These are phyloP conservation scores for Siderastrea radians DNA, from an alignment of 92 coral and sea anemone genomes.

Conservation along the genomic window DNA sequence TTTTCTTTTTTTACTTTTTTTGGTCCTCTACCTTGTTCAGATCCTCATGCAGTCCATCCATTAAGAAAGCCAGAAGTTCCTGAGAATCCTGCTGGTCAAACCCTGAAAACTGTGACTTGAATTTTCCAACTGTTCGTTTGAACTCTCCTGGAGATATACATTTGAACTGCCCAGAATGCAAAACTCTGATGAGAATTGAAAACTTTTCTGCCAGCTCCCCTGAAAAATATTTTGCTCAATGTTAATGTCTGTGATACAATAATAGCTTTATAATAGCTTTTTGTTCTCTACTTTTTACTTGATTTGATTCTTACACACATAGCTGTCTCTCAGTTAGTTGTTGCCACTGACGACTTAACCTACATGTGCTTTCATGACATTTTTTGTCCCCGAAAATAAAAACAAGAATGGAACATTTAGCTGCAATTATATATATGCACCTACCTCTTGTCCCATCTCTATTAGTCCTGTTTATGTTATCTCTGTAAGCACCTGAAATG, in stretches of 20 bases:
- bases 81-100: slow-evolving; percentile 98
- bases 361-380: too few relatives aligned
- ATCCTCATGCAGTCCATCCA: slow-evolving; percentile 95
- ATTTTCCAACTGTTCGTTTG: slow-evolving; percentile 89
- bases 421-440: not conserved
- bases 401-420: not conserved
- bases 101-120: slow-evolving; percentile 89
- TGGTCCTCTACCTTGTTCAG: slow-evolving; percentile 78
- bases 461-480: slow-evolving; percentile 87
- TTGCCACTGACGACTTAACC: too few relatives aligned
- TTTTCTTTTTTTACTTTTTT: not conserved
- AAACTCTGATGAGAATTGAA: slow-evolving; percentile 82
- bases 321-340: too few relatives aligned
- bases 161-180: slow-evolving; percentile 87
- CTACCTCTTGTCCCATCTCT: slow-evolving; percentile 93
- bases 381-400: not conserved
- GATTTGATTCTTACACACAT: too few relatives aligned
- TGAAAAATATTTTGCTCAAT: slow-evolving; percentile 13
- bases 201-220: slow-evolving; percentile 93
- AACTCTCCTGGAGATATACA: slow-evolving; percentile 87
- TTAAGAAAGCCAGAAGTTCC: slow-evolving; percentile 88
- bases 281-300: too few relatives aligned
- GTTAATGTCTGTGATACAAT: too few relatives aligned
- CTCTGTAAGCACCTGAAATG: slow-evolving; percentile 83
- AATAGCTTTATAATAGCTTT: too few relatives aligned